Base-by-base conservation (phyloP, 2,888 invertebrate species). In the Autographa pulchrina region DNA sequence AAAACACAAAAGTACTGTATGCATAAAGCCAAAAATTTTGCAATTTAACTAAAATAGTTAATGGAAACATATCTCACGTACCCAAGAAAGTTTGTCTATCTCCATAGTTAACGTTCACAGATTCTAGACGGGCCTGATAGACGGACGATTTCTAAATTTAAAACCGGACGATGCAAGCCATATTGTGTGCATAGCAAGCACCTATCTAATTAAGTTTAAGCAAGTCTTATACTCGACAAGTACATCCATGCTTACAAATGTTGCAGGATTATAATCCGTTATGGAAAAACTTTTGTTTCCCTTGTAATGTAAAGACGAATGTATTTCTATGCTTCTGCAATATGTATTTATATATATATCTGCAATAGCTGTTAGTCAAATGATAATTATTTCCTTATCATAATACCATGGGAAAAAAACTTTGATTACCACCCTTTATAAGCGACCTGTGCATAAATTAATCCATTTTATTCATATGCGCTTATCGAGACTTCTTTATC, bases 101-200 rank as follows among this genome's bases (percentile, higher is more conserved):
- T 48, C 48, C n/a, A 48, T 48, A n/a, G 48, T n/a, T 48, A 16
- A 48, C 48, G n/a, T 48, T 48, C n/a, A 48, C 48, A n/a, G n/a
- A 48, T n/a, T 48, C 48, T 48, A 54, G 54, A 56, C 54, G 4
- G 25, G 18, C 9, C 32, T 25, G 41, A 56, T 52, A 63, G 41
- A 20, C 43, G 60, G 41, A 20, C 35, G 35, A 65, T 77, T 80
- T 76, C 76, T 79, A 77, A 75, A 68, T 62, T 65, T 31, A 66
- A 76, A 25, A 70, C 65, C 65, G 80, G 71, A 66, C 61, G 71
- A 18, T 58, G 59, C 54, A 25, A 60, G 66, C 65, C 60, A 59
- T 68, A 59, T 59, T 25, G 18, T 67, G 14, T 80, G 80, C 61
- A 77, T 80, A 67, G 9, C 59, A 77, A 80, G 43, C 54, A 56